These are phyloP conservation scores for Drosophila birchii DNA, from an alignment of 2,888 invertebrate species.

Conservation along the genomic window DNA sequence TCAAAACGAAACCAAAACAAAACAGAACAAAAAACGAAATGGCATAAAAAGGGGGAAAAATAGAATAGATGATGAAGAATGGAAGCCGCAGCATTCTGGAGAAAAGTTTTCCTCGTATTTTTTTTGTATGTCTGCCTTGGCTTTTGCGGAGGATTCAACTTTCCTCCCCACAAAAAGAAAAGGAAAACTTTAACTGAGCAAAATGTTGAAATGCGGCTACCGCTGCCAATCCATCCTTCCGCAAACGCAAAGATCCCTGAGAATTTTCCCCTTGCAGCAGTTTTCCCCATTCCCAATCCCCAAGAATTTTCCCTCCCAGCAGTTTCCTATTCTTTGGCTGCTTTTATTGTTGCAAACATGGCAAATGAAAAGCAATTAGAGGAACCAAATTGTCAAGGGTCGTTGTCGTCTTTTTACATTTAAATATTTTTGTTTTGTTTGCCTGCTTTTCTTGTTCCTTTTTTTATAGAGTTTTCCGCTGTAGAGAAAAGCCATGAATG, in stretches of 20 bases:
- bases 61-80: constrained; percentile 18
- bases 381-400: constrained; percentile 42
- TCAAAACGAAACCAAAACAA: constrained; percentile 53
- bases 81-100: constrained; percentile 56
- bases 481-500: background rate
- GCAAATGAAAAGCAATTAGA: constrained; percentile 50
- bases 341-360: constrained; percentile 38
- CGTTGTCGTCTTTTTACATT: constrained; percentile 17
- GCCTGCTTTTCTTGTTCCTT: background rate
- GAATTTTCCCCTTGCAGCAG: constrained; percentile 4
- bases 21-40: constrained; percentile 7
- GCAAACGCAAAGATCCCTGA: constrained; percentile 5
- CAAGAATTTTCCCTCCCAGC: background rate
- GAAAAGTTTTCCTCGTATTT: constrained; percentile 25
- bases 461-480: background rate
- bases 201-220: constrained; percentile 32
- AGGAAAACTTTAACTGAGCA: constrained; percentile 61
- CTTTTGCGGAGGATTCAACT: constrained; percentile 33
- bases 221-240: constrained; percentile 2
- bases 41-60: constrained; percentile 13
- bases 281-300: background rate
- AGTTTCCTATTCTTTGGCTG: constrained; percentile 6
- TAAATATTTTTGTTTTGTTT: constrained; percentile 11
- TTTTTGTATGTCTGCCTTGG: constrained; percentile 18
- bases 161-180: constrained; percentile 12